Evolutionary conservation across 2,888 invertebrate genomes (phyloP), one percentile per base, ranked within the genome.

Genomic region (Acronicta leporina): DNA sequence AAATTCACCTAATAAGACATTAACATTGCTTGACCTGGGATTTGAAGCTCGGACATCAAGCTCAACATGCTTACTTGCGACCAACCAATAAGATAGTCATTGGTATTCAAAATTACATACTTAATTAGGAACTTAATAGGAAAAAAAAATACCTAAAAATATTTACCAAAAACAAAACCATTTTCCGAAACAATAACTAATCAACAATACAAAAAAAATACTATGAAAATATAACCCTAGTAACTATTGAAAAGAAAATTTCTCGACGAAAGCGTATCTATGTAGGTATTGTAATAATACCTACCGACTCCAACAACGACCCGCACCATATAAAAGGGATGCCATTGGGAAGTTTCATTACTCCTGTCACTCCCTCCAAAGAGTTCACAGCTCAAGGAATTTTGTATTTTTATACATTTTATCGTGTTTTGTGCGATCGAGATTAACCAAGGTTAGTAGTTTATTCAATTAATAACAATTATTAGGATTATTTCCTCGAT

Each of bases 341-440:
- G 42, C 25, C 46, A 4, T 42, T 47, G 41, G 48, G 57, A 35
- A 60, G 25, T 47, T n/a, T 40, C 9, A 69, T 63, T 75, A 75
- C 57, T 75, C 49, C 63, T 50, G 38, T 20, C 10, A 16, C 52
- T 42, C 49, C 76, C 47, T n/a, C 48, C 47, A 66, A 55, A 62
- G 59, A 14, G 62, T 40, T 8, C 50, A 58, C 16, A 75, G 47
- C 73, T 75, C 64, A 51, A 74, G 50, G 33, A 61, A 55, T 66
- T 73, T 75, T 73, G 57, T 73, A 69, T 60, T 69, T 75, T 66
- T 75, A 65, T 75, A 59, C 38, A 38, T 53, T 57, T 11, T 30
- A 54, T 62, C 51, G 61, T 67, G 70, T 52, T 60, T 42, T 63
- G 76, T 73, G 70, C 55, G 60, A 55, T 49, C 63, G 72, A 67